These are phyloP conservation scores for Erythrolamprus reginae DNA, from an alignment of 2,113 vertebrate genomes.

Conservation along the genomic window DNA sequence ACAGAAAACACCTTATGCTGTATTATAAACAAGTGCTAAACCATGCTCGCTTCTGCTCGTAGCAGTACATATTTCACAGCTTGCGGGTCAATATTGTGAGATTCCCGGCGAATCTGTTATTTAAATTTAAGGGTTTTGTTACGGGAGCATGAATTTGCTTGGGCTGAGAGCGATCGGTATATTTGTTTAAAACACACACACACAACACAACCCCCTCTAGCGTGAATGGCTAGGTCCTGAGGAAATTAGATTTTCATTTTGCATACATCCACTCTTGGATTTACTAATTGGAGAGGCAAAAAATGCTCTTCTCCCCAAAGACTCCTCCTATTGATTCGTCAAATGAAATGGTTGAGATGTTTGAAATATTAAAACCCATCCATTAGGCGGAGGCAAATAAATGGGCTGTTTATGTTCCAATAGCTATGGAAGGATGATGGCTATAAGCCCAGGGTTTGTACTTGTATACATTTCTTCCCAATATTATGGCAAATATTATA, in stretches of 20 bases:
- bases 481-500: too few relatives aligned
- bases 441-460: neutral
- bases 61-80: slow-evolving; percentile 55
- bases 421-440: neutral
- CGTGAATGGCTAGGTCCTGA: neutral
- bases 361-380: neutral
- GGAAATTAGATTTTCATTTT: neutral
- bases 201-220: neutral
- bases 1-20: slow-evolving; percentile 76
- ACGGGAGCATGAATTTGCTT: slow-evolving; percentile 47
- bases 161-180: slow-evolving; percentile 43
- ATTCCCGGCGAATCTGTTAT: slow-evolving; percentile 68
- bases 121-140: slow-evolving; percentile 73
- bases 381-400: neutral
- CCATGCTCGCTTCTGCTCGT: slow-evolving; percentile 58
- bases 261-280: neutral
- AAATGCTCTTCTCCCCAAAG: slow-evolving; percentile 22
- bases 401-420: neutral
- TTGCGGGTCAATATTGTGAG: slow-evolving; percentile 61
- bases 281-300: slow-evolving; percentile 36
- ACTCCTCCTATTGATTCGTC: slow-evolving; percentile 8
- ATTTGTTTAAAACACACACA: neutral
- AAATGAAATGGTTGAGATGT: slow-evolving; percentile 24
- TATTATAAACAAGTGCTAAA: slow-evolving; percentile 76
- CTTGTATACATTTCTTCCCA: neutral